Evolutionary conservation across 2,113 vertebrate genomes (phyloP).

Genomic region (Zosterops borbonicus): DNA sequence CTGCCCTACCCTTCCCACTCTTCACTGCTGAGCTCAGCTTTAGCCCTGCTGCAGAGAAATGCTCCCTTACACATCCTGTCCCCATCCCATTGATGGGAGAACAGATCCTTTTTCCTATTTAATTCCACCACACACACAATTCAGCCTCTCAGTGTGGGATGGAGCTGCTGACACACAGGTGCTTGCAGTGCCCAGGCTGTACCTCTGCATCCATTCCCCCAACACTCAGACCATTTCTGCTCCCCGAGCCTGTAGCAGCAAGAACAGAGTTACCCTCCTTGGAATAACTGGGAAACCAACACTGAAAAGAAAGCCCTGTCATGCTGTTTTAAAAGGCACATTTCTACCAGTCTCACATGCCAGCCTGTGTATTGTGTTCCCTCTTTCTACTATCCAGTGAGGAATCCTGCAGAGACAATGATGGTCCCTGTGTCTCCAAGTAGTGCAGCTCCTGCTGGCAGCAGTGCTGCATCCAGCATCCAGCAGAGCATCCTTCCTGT

Average conservation of each 20-base stretch:
- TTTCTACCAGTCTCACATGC: not conserved
- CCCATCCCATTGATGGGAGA: not conserved
- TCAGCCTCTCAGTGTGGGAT: not conserved
- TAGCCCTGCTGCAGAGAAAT: not conserved
- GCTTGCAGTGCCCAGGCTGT: rapidly evolving
- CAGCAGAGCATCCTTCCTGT: not conserved
- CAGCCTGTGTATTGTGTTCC: not conserved
- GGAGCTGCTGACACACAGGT: not conserved
- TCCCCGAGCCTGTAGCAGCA: not conserved
- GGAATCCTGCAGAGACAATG: not conserved
- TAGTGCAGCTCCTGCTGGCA: not conserved
- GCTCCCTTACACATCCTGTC: not conserved
- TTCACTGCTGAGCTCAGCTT: not conserved
- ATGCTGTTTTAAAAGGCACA: not conserved
- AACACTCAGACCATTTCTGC: not conserved
- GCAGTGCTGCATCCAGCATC: not conserved
- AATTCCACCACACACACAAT: not conserved
- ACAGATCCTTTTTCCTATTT: not conserved
- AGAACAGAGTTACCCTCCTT: not conserved
- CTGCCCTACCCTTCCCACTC: not conserved
- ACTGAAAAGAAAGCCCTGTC: not conserved
- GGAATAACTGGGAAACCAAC: not conserved
- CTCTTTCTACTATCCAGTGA: not conserved
- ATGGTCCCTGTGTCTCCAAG: not conserved
- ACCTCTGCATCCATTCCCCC: not conserved